Percentiles rank a stretch among this genome's conserved stretches.
Conservation (phyloP, 2,113 vertebrate genomes). For the Rattus rattus region DNA sequence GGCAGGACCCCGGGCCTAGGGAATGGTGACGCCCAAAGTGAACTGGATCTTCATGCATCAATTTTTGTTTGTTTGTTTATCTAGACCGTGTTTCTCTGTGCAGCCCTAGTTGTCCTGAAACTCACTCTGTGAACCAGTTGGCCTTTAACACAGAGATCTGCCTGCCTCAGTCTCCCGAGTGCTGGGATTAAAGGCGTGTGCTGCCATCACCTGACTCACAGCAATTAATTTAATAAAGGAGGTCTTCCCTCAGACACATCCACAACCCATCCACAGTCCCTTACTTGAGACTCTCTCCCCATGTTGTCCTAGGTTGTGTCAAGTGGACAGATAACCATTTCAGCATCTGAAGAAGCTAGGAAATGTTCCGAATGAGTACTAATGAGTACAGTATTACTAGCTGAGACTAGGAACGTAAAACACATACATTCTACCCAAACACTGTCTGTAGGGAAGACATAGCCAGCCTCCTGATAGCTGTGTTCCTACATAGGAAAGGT, state of each 20-base stretch:
- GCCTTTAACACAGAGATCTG: not conserved
- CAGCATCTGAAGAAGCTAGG: not conserved
- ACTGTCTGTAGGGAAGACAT: not conserved
- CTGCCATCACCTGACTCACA: not conserved
- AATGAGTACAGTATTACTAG: not conserved
- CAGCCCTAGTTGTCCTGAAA: not conserved
- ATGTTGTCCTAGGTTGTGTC: not conserved
- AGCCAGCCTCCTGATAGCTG: not conserved
- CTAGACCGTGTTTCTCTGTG: not conserved
- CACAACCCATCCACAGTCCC: not conserved
- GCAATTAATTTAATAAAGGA: not conserved
- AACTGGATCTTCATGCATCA: not conserved
- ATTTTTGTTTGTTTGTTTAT: too few relatives aligned
- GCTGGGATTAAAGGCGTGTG: not conserved
- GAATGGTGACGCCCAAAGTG: not conserved
- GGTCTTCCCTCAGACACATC: not conserved
- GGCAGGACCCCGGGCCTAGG: not conserved
- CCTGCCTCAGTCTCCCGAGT: not conserved
- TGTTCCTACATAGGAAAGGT: not conserved
- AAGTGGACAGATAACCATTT: too few relatives aligned
- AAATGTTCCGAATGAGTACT: not conserved
- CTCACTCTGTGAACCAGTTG: not conserved
- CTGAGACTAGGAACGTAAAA: not conserved
- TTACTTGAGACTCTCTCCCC: too few relatives aligned
- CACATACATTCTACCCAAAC: not conserved